These are phyloP conservation scores for Nothoprocta perdicaria DNA, from an alignment of 2,113 vertebrate genomes.

Conservation along the genomic window DNA sequence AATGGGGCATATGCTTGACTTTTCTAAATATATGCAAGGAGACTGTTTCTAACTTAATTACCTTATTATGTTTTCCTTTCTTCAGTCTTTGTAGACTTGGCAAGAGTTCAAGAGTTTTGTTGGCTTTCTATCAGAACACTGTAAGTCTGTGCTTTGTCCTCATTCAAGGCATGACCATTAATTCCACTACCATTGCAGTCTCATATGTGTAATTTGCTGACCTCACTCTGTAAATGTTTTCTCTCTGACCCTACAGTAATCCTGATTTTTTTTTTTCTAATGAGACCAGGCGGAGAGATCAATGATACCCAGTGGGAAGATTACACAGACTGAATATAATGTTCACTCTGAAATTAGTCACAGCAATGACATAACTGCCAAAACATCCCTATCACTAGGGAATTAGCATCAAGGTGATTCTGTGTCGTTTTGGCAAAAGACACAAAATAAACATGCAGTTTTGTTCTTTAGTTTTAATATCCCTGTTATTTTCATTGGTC, in stretches of 20 bases:
- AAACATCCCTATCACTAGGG: background rate
- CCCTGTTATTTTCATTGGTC: background rate
- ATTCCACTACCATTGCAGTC: background rate
- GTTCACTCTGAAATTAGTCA: background rate
- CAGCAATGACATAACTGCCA: background rate
- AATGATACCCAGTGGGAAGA: background rate
- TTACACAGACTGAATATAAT: background rate
- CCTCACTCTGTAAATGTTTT: background rate
- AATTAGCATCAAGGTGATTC: background rate
- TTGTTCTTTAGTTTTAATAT: background rate
- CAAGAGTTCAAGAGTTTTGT: background rate
- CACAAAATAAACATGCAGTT: background rate
- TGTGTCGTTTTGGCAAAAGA: background rate
- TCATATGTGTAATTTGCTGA: background rate
- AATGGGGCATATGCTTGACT: background rate
- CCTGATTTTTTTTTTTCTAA: background rate
- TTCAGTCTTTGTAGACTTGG: background rate
- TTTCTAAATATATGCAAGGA: background rate
- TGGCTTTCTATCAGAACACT: background rate
- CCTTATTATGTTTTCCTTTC: background rate
- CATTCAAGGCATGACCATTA: background rate
- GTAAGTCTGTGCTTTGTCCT: background rate
- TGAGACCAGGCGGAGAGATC: background rate
- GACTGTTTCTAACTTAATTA: background rate
- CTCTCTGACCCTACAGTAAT: background rate